Evolutionary conservation across 2,888 invertebrate genomes (phyloP), one percentile per base, ranked within the genome.

Genomic region (Osmoderma eremita): DNA sequence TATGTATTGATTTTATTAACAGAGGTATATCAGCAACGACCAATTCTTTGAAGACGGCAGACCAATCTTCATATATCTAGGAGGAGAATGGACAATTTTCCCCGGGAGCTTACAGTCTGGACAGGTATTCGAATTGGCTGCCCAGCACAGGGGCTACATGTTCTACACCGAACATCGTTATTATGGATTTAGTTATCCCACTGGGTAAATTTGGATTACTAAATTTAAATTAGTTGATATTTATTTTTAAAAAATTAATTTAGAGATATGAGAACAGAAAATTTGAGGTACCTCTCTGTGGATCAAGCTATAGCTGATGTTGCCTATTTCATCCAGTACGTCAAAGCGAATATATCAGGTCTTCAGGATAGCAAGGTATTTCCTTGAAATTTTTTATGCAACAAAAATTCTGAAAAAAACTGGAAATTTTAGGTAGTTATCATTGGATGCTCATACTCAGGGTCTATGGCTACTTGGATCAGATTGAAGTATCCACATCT

Each of bases 161-260:
- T 90, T 91, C 77, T 89, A 90, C 72, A 88, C 93, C 0, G 95
- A 95, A 77, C 94, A 95, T 79, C 85, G 95, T 72, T 95, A 88
- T 78, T 95, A 94, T 76, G 94, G 94, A 0, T 75, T 86, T 63
- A 93, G 91, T 71, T 85, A 84, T 68, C 94, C 93, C 0, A 88
- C 88, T 13, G 74, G 75, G 93, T 93, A 80, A 84, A 86, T 81
- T 18, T 42, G 6, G n/a, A 5, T 41, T 13, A 42, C 10, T 6
- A n/a, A 42, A 42, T 42, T 42, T 6, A 36, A 36, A 36, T 42
- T 15, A 1, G 17, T 1, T 15, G 3, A 0, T 45, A 3, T 17
- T 45, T 15, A 17, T 15, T n/a, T n/a, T n/a, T n/a, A n/a, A n/a
- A n/a, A n/a, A n/a, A n/a, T 15, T 2, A 12, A 17, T 67, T 62